Evolutionary conservation across 2,888 invertebrate species (phyloP).

Genomic region (Dryobota labecula): DNA sequence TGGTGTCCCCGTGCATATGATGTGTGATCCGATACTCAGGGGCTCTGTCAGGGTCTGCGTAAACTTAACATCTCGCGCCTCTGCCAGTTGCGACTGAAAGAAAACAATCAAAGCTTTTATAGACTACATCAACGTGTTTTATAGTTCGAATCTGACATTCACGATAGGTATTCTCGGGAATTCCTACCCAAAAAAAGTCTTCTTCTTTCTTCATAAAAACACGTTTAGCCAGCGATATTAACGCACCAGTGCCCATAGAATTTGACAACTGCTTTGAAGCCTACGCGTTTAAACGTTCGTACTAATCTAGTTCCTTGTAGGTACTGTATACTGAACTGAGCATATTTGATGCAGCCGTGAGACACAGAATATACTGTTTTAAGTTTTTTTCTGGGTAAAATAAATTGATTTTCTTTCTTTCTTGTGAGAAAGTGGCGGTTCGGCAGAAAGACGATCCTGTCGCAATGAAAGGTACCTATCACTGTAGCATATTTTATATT

Average conservation of each 20-base stretch:
- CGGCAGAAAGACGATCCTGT: not conserved
- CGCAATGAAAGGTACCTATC: not conserved
- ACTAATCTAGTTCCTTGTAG: constrained; percentile 11
- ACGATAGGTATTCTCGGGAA: not conserved
- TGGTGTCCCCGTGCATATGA: constrained; percentile 85
- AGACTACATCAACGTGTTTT: constrained; percentile 11
- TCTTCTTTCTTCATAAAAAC: constrained; percentile 11
- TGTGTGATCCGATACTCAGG: constrained; percentile 82
- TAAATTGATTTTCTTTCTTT: no score
- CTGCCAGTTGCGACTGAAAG: constrained; percentile 84
- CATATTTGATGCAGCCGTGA: no score
- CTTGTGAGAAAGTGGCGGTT: not conserved
- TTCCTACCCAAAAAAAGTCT: not conserved
- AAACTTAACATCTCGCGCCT: constrained; percentile 84
- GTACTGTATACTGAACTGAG: no score
- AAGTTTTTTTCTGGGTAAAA: no score
- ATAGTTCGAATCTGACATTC: not conserved
- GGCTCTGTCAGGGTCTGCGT: constrained; percentile 81
- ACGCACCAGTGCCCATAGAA: constrained; percentile 1
- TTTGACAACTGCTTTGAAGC: constrained; percentile 31
- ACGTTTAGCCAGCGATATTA: constrained; percentile 5
- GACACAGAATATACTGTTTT: no score
- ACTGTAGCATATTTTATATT: not conserved
- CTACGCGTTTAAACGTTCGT: not conserved
- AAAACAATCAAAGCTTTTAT: constrained; percentile 43